phyloP scores from a whole-genome alignment of 2,888 invertebrate species.

The Harpagoxenus sublaevis region DNA sequence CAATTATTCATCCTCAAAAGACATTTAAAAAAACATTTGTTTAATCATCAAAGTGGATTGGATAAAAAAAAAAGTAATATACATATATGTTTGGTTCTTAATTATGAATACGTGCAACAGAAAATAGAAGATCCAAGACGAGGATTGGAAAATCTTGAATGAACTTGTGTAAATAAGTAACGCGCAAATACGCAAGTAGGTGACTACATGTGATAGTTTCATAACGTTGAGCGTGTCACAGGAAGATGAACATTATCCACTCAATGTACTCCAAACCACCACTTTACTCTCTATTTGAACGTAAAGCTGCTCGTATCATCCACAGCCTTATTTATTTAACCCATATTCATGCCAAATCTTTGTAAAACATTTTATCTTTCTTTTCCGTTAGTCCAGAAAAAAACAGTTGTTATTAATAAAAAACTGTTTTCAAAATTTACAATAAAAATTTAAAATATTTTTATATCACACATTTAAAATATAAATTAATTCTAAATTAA shows the following conservation, averaged over 20 bases:
- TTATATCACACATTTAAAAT: too few relatives aligned
- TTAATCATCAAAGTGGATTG: too few relatives aligned
- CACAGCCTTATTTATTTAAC: constrained; percentile 79
- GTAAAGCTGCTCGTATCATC: constrained; percentile 77
- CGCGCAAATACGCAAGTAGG: constrained; percentile 37
- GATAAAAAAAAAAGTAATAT: background rate
- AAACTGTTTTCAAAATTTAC: background rate
- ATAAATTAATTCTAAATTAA: too few relatives aligned
- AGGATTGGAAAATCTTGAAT: background rate
- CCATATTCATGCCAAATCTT: constrained; percentile 66
- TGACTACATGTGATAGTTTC: constrained; percentile 73
- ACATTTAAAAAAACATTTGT: too few relatives aligned
- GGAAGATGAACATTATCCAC: constrained; percentile 85
- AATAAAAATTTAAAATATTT: background rate
- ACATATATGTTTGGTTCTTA: too few relatives aligned
- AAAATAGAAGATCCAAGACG: background rate
- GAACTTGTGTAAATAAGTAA: constrained; percentile 1
- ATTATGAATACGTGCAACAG: background rate
- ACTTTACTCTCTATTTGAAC: constrained; percentile 83
- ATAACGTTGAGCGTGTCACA: constrained; percentile 81
- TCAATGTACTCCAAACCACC: constrained; percentile 81
- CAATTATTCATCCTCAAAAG: too few relatives aligned
- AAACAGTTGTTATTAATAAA: background rate
- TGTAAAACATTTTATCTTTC: constrained; percentile 49
- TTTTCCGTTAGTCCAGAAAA: constrained; percentile 10